Evolutionary conservation across 1,140 invertebrate species (phyloP), one percentile per base, ranked within the genome.

Genomic region (Mamestra configurata): DNA sequence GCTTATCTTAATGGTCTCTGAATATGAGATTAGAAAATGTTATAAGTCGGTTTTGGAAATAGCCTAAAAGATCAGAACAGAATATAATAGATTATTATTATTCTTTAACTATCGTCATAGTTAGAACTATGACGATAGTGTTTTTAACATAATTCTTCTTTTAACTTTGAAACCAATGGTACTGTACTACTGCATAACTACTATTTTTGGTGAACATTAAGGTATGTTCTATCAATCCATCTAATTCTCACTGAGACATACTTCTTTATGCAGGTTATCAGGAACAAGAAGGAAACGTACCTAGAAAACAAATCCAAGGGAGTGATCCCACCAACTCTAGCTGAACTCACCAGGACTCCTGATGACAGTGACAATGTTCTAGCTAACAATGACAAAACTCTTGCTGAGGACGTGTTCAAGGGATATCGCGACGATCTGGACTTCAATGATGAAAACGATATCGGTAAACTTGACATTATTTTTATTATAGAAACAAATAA

Each of bases 381-480:
- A 31, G 86, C 87, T 31, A 92, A 79, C 49, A 49, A 92, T 80
- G 84, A 84, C 27, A 93, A 93, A 83, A 89, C 90, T 7, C 92
- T 95, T 59, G 88, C 91, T 51, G 90, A 95, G 68, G 88, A 90
- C 13, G 89, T 93, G 13, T 94, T 94, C 68, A 94, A 93, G 80
- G 96, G 96, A 4, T 92, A 97, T 0, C 95, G 96, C 20, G 97
- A 97, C 82, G 97, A 97, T 92, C 93, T 97, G 15, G 97, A 97
- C 83, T 97, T 97, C 15, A 96, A 97, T 79, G 97, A 97, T 86
- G 97, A 97, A 82, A 97, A 97, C 82, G 97, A 97, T 87, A 92
- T 97, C 68, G 96, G 96, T 96, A 86, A 94, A 49, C 1, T 7
- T 61, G 15, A 61, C n/a, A 66, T 70, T n/a, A n/a, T 10, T 24